Base-by-base conservation (phyloP, 2,888 invertebrate species). In the Erebia palarica region DNA sequence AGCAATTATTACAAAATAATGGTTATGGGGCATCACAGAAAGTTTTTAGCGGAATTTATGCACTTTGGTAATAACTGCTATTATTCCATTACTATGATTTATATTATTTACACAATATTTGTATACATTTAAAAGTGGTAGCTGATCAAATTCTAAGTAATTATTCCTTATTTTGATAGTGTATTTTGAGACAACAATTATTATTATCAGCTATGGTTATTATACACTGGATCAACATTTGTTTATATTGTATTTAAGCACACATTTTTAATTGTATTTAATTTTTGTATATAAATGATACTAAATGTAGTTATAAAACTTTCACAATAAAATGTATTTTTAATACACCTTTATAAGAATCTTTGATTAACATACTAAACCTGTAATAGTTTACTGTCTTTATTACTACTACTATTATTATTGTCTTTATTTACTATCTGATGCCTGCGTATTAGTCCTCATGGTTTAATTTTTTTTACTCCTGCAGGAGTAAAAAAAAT, bases 261-360 rank as follows among this genome's bases (percentile, higher is more conserved):
- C 67, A 55, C 61, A 63, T 16, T 64, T 73, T 71, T 73, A 71
- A 68, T 84, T 88, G 83, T 91, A 90, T 90, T 92, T 87, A 88
- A 87, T 91, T 90, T 91, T 89, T 93, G 91, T 93, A 92, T 92
- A 92, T 92, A 91, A 87, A 86, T 87, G 88, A 91, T 92, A 90
- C 89, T 88, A 84, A 87, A 86, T 87, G 86, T 91, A 91, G 90
- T 85, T 87, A 88, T 87, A 87, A 90, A 91, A 86, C 84, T 90
- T 91, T 90, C 87, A 90, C 92, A 92, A 92, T 92, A 91, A 92
- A 93, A 87, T 87, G 92, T 92, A 92, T 93, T 93, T 92, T 93
- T 92, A 93, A 88, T 93, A 93, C 90, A 92, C 90, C 87, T 91
- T 90, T 89, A 74, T 73, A 75, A 73, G 68, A 77, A 44, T 69